Evolutionary conservation across 2,888 invertebrate genomes (phyloP).

Genomic region (Dusona sp.): DNA sequence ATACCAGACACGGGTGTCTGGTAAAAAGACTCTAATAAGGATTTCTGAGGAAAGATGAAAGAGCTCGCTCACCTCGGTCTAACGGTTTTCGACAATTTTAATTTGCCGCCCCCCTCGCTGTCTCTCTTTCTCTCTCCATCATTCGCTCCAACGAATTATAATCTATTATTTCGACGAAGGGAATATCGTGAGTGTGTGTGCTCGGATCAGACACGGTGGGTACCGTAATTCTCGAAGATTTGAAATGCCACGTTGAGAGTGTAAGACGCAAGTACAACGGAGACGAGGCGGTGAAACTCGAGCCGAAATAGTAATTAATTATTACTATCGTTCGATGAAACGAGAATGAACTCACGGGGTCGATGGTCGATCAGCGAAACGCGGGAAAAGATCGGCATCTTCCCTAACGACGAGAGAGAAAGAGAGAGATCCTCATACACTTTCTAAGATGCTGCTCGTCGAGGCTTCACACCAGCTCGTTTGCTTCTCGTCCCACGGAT

Average conservation of each 20-base stretch:
- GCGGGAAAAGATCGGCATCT: slow-evolving; percentile 2
- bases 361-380: slow-evolving; percentile 20
- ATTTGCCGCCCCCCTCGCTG: background rate
- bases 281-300: background rate
- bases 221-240: slow-evolving; percentile 18
- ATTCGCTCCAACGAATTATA: slow-evolving; percentile 25
- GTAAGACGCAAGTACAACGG: background rate
- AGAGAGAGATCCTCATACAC: slow-evolving; percentile 17
- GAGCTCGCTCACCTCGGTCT: background rate
- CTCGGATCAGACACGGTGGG: background rate
- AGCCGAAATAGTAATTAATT: slow-evolving; percentile 66
- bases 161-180: slow-evolving; percentile 31
- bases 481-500: background rate
- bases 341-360: slow-evolving; percentile 16
- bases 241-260: background rate
- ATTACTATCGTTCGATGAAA: slow-evolving; percentile 62
- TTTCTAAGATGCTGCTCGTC: slow-evolving; percentile 7
- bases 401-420: slow-evolving; percentile 10
- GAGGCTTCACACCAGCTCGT: slow-evolving; percentile 15
- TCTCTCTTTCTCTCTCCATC: background rate
- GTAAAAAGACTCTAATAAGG: background rate
- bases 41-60: background rate
- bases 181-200: background rate
- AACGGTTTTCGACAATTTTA: slow-evolving; percentile 34
- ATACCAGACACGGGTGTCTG: no score